phyloP scores from a whole-genome alignment of 1,140 invertebrate species.

The Archegozetes longisetosus region DNA sequence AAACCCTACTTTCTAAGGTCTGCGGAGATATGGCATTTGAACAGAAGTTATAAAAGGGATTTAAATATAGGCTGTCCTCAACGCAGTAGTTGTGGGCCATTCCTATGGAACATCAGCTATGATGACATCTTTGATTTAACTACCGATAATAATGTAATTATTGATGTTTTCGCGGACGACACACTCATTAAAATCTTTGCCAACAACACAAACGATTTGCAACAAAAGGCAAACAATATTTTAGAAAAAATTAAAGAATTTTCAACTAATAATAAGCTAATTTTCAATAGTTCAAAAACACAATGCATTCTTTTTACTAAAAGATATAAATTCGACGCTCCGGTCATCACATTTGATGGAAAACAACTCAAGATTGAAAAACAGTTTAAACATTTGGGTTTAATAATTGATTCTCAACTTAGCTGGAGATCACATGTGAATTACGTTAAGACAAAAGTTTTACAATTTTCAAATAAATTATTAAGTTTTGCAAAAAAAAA shows the following conservation, averaged over 20 bases:
- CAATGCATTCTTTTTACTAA: not conserved
- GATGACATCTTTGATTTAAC: too few relatives aligned
- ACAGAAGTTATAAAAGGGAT: too few relatives aligned
- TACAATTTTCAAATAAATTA: not conserved
- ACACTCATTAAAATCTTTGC: not conserved
- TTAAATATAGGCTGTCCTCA: too few relatives aligned
- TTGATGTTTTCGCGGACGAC: slow-evolving; percentile 16
- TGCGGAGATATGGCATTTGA: too few relatives aligned
- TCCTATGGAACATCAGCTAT: too few relatives aligned
- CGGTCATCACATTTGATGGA: not conserved
- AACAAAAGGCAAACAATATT: not conserved
- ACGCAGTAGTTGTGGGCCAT: too few relatives aligned
- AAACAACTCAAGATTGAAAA: not conserved
- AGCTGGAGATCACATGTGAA: not conserved
- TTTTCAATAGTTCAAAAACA: slow-evolving; percentile 9
- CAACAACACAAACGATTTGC: not conserved
- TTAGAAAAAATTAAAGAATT: slow-evolving; percentile 6
- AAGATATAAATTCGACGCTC: not conserved
- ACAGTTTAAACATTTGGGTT: not conserved
- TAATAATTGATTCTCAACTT: not conserved
- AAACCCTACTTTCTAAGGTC: too few relatives aligned
- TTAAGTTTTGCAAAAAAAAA: not conserved
- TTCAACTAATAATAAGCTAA: slow-evolving; percentile 7
- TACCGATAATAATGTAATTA: too few relatives aligned
- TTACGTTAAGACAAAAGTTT: not conserved